Percentiles rank a stretch among this genome's conserved stretches.
Conservation (phyloP, 1,140 invertebrate genomes). For the Drosophila guanche region DNA sequence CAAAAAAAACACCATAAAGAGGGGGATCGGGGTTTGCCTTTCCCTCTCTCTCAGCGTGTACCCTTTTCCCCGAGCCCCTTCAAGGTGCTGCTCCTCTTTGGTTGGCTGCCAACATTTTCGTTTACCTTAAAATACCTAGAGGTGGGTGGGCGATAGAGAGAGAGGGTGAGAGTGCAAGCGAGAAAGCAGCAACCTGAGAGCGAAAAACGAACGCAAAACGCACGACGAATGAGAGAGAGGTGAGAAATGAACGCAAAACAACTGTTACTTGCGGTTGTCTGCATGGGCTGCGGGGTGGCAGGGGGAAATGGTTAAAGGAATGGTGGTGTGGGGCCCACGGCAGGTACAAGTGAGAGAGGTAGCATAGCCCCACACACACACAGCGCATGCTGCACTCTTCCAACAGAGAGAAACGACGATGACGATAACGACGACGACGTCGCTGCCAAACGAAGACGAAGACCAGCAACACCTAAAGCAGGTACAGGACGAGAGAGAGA, state of each 20-base stretch:
- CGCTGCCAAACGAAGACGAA: slow-evolving; percentile 58
- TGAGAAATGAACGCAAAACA: slow-evolving; percentile 58
- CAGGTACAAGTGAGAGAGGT: slow-evolving; percentile 44
- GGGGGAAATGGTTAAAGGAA: slow-evolving; percentile 8
- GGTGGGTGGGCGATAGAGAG: slow-evolving; percentile 25
- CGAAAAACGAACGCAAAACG: slow-evolving; percentile 76
- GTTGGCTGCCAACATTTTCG: slow-evolving; percentile 83
- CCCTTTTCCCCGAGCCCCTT: neutral
- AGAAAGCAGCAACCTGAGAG: slow-evolving; percentile 71
- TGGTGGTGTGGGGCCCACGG: slow-evolving; percentile 10
- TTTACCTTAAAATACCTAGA: slow-evolving; percentile 69
- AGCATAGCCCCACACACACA: slow-evolving; percentile 38
- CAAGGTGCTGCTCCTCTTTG: slow-evolving; percentile 81
- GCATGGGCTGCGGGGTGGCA: slow-evolving; percentile 18
- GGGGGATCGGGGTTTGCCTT: neutral
- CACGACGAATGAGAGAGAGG: slow-evolving; percentile 71
- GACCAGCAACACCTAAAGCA: slow-evolving; percentile 73
- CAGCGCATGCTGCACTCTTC: slow-evolving; percentile 45
- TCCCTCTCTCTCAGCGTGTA: neutral
- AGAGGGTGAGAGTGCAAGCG: slow-evolving; percentile 59
- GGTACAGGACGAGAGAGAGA: slow-evolving; percentile 59
- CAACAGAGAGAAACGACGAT: slow-evolving; percentile 19
- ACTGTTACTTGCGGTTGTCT: slow-evolving; percentile 73
- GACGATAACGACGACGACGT: slow-evolving; percentile 47
- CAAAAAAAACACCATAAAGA: neutral